Evolutionary conservation across 1,140 invertebrate species (phyloP), one percentile per base, ranked within the genome.

Genomic region (Antheraea pernyi): DNA sequence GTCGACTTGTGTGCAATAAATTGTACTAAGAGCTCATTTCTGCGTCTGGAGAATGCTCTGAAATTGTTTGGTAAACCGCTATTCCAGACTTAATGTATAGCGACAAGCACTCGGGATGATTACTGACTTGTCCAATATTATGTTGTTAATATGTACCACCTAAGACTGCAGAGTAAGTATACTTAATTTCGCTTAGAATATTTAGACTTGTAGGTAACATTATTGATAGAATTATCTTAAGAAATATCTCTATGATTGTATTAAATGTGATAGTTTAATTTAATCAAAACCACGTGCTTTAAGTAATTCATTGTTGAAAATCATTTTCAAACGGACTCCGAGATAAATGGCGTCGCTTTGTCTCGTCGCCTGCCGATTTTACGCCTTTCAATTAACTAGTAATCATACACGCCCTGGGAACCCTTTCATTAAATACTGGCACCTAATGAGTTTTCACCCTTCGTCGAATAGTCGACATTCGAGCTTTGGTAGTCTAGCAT

Each of bases 341-440:
- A 42, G 11, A 65, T 65, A 66, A 70, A 60, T 78, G 76, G 76
- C 75, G 74, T 75, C 75, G 79, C 84, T 89, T 86, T 89, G 84
- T 89, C 80, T 83, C 76, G 71, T 76, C 78, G 79, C 83, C 79
- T 82, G 86, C 79, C 89, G 87, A 90, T 90, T 91, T 91, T 85
- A 82, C 82, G 76, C 82, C 84, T 88, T 89, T 89, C 89, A 91
- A 91, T 91, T 91, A 91, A 91, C 86, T 80, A 85, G 89, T 91
- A 91, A 88, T 91, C 89, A 91, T 91, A 89, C 85, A 89, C 84
- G 83, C 79, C 79, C 85, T 74, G 77, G 86, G 80, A 80, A 85
- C 88, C 87, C 87, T 89, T 91, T 91, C 84, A 89, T 89, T 89
- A 86, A 87, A 88, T 77, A 89, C 81, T 82, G 77, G 84, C 89